These are phyloP conservation scores for Agapostemon virescens DNA, from an alignment of 2,888 invertebrate species.

Conservation along the genomic window DNA sequence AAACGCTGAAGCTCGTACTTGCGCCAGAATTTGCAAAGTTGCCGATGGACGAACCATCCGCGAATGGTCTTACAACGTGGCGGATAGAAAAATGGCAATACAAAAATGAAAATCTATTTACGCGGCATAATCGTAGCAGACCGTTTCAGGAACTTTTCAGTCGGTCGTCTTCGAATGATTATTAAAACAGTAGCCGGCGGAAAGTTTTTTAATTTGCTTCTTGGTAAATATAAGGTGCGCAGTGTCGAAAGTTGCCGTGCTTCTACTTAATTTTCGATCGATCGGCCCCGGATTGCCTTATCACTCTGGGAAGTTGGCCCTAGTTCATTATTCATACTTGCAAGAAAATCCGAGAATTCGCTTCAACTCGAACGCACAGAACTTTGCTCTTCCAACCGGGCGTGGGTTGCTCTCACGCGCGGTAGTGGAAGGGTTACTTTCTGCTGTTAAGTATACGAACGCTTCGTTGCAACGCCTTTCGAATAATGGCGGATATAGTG, in stretches of 20 bases:
- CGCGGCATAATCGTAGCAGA: neutral
- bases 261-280: slow-evolving; percentile 58
- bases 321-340: slow-evolving; percentile 58
- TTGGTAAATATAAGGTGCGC: slow-evolving; percentile 37
- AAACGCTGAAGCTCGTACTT: neutral
- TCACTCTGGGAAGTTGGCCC: slow-evolving; percentile 42
- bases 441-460: slow-evolving; percentile 52
- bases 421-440: slow-evolving; percentile 1
- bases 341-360: slow-evolving; percentile 59
- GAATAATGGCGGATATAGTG: slow-evolving; percentile 48
- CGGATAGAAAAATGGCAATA: neutral
- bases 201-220: slow-evolving; percentile 54
- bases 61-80: neutral
- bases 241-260: slow-evolving; percentile 30
- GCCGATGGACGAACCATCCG: neutral
- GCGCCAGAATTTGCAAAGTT: neutral
- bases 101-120: slow-evolving; percentile 1
- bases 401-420: neutral
- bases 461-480: slow-evolving; percentile 47
- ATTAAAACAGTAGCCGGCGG: slow-evolving; percentile 30
- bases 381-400: slow-evolving; percentile 40
- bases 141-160: neutral
- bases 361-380: slow-evolving; percentile 45
- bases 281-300: slow-evolving; percentile 55
- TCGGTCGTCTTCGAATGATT: slow-evolving; percentile 23